Evolutionary conservation across 2,888 invertebrate genomes (phyloP).

Genomic region (Anodontia alba): DNA sequence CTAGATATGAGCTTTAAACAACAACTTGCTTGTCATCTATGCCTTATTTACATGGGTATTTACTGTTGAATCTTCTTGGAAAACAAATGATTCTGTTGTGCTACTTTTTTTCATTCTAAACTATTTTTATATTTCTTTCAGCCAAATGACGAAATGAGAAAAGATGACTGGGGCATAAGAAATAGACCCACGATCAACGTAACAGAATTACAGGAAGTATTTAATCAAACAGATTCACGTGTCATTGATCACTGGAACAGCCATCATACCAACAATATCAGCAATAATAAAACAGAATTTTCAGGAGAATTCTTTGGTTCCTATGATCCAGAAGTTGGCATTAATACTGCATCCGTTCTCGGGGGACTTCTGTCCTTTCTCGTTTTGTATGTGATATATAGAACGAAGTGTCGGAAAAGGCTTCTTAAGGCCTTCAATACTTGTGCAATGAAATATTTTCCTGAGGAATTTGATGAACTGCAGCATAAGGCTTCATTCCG

Average conservation of each 20-base stretch:
- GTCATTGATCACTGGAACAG: background rate
- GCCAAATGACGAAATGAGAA: conserved; percentile 76
- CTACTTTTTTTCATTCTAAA: no score
- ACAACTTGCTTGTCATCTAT: no score
- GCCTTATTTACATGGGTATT: no score
- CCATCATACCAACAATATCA: conserved; percentile 1
- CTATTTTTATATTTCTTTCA: conserved; percentile 46
- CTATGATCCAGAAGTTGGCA: conserved; percentile 72
- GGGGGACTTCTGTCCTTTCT: conserved; percentile 72
- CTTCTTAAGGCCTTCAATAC: conserved; percentile 40
- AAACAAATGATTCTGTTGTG: no score
- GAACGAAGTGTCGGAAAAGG: conserved; percentile 66
- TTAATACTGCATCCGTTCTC: conserved; percentile 73
- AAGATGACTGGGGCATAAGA: conserved; percentile 53
- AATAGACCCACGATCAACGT: conserved; percentile 48
- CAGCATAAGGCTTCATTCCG: conserved; percentile 10
- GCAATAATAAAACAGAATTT: conserved; percentile 26
- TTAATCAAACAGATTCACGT: background rate
- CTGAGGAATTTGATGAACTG: conserved; percentile 45
- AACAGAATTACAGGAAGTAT: conserved; percentile 6
- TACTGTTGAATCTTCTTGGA: no score
- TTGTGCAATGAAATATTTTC: conserved; percentile 57
- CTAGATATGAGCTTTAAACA: no score
- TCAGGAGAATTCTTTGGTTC: conserved; percentile 63
- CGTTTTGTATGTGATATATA: conserved; percentile 70